Conservation (phyloP, 2,797 vertebrate species). For the Nothura maculosa region DNA sequence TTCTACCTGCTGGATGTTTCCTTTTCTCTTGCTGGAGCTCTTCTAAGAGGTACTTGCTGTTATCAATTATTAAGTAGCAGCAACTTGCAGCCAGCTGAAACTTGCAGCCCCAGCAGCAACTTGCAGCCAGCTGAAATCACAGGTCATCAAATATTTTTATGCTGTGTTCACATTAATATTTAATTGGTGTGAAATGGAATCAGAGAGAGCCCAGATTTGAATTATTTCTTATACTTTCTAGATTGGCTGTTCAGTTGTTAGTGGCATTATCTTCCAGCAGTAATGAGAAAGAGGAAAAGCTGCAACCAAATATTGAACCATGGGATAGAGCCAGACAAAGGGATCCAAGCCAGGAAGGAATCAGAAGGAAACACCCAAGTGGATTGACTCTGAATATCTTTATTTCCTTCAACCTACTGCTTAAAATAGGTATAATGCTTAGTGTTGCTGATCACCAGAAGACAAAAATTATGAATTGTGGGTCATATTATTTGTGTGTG, state of each 20-base stretch:
- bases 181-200: neutral
- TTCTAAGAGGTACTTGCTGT: neutral
- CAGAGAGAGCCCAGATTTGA: neutral
- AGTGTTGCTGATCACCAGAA: neutral
- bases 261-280: too few species aligned
- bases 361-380: neutral
- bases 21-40: neutral
- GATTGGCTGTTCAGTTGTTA: neutral
- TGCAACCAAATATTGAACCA: neutral
- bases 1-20: neutral
- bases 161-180: constrained; percentile 12
- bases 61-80: constrained; percentile 9
- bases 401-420: neutral
- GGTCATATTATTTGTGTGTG: too few species aligned
- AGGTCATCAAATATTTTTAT: neutral
- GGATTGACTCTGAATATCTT: neutral
- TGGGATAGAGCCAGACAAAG: accelerated
- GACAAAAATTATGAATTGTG: neutral
- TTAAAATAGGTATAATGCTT: neutral
- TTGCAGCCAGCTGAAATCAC: constrained; percentile 1
- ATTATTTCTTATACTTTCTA: neutral
- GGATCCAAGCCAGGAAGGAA: neutral
- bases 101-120: neutral
- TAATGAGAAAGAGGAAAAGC: neutral
- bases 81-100: constrained; percentile 6